Conservation (phyloP, 2,797 vertebrate species). For the Enteromius trimaculatus region DNA sequence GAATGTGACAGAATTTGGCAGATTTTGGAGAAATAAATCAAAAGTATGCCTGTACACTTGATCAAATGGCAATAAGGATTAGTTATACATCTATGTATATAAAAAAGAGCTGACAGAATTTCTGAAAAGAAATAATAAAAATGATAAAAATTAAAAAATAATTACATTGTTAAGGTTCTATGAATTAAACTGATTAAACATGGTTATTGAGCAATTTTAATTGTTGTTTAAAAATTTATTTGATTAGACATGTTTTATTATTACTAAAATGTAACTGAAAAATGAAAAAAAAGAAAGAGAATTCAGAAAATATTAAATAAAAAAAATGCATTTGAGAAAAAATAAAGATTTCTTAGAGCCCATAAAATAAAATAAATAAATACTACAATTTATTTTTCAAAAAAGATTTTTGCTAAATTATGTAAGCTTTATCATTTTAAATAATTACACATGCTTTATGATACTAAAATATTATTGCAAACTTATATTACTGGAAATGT, state of each 20-base stretch:
- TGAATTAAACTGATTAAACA: background rate
- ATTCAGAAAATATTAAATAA: background rate
- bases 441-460: background rate
- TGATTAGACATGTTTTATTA: background rate
- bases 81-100: background rate
- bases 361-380: no score
- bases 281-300: background rate
- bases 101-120: no score
- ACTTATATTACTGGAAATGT: no score
- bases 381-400: background rate
- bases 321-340: no score
- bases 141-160: no score
- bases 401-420: background rate
- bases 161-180: background rate
- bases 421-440: background rate
- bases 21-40: background rate
- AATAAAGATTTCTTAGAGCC: no score
- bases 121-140: no score
- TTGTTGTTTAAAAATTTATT: background rate
- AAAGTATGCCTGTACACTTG: background rate
- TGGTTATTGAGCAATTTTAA: no score
- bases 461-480: background rate
- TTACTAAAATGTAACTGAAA: background rate
- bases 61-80: background rate
- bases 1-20: background rate